Percentiles rank a stretch among this genome's conserved stretches.
Evolutionary conservation across 1,140 invertebrate species (phyloP).

Genomic region (Heterodera schachtii): DNA sequence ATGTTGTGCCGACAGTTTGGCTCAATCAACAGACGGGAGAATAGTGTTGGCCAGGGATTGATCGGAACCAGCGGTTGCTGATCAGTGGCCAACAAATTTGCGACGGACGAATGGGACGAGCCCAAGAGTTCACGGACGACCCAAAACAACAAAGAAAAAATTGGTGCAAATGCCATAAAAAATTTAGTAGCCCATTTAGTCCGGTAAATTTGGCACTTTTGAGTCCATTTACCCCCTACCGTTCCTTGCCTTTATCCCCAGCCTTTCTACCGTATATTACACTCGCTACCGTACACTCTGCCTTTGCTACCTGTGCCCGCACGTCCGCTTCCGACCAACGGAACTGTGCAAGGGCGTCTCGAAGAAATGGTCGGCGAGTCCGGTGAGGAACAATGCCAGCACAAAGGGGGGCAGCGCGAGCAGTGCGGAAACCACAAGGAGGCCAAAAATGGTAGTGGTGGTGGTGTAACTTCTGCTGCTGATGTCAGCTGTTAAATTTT

Average conservation of each 20-base stretch:
- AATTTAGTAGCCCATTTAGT: no score
- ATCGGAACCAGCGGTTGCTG: background rate
- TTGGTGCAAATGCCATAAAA: slow-evolving; percentile 8
- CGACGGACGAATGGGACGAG: background rate
- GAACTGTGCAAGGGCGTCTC: slow-evolving; percentile 25
- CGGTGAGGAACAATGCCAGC: slow-evolving; percentile 7
- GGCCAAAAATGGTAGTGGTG: background rate
- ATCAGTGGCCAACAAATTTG: background rate
- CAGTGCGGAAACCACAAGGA: background rate
- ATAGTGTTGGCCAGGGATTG: slow-evolving; percentile 28
- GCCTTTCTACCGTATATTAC: no score
- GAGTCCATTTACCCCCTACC: no score
- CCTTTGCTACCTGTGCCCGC: slow-evolving; percentile 30
- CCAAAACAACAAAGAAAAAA: slow-evolving; percentile 4
- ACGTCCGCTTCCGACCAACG: slow-evolving; percentile 44
- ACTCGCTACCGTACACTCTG: no score
- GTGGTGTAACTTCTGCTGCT: no score
- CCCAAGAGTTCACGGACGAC: background rate
- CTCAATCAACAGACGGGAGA: slow-evolving; percentile 18
- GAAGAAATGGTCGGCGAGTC: slow-evolving; percentile 23
- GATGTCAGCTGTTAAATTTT: no score
- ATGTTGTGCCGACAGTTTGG: slow-evolving; percentile 42
- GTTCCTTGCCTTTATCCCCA: no score
- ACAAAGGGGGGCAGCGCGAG: slow-evolving; percentile 4
- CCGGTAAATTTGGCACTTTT: no score